Evolutionary conservation across 1,140 invertebrate species (phyloP), one percentile per base, ranked within the genome.

Genomic region (Drosophila grimshawi): DNA sequence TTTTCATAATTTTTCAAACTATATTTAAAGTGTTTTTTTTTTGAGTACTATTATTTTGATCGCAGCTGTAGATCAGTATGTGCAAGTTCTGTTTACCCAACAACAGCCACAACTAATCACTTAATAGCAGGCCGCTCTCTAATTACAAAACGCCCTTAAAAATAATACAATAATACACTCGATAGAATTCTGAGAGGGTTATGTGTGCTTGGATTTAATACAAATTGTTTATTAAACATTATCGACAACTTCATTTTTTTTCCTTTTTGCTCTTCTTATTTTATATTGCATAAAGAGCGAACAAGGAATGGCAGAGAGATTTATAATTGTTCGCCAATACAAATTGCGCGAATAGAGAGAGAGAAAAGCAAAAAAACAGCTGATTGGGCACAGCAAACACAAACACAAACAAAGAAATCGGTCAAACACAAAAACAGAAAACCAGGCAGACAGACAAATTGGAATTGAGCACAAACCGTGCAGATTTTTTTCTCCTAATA

Each of bases 381-480:
- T 71, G 68, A 71, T 71, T 56, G 51, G 19, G 5, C 32, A 6
- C 59, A 60, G 62, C 53, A 43, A 66, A 64, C 41, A 64, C 30
- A 57, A 57, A 30, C 52, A 55, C 41, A 71, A 68, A 41, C 33
- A 55, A 48, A 45, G 35, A 59, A 45, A 45, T 59, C 41, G 2
- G 30, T 10, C 55, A 7, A 71, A 64, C 35, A 43, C 19, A 53
- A 32, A 56, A 39, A n/a, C 52, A 10, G 37, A 57, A 39, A 39
- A 57, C 29, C 49, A 51, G 30, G 5, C 27, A 19, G 27, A 52
- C 19, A 53, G 33, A 46, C 30, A 67, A 73, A 61, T 55, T 61
- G 41, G 56, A 41, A 73, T 73, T 73, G 64, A 73, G 70, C 70
- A 73, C 64, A 73, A 51, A 43, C 56, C 19, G 4, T 52, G 45